Conservation (phyloP, 1,140 invertebrate genomes). For the Conopomorpha cramerella region DNA sequence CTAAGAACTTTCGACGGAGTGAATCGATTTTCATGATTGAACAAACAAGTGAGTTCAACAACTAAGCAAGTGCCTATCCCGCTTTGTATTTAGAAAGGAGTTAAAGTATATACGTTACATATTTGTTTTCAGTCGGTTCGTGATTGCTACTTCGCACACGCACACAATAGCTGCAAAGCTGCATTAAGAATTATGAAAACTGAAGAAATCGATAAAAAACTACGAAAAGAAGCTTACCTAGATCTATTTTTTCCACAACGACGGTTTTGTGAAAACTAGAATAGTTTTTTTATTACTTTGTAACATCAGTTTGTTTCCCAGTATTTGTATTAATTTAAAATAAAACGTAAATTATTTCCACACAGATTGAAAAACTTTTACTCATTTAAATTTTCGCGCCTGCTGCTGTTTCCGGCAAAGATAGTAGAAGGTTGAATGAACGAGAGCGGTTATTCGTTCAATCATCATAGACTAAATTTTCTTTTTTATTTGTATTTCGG, state of each 20-base stretch:
- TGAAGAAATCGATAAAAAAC: slow-evolving; percentile 49
- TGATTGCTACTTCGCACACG: slow-evolving; percentile 55
- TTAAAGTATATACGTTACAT: slow-evolving; percentile 3
- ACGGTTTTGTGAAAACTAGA: slow-evolving; percentile 15
- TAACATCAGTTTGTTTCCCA: too few species aligned
- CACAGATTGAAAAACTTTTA: too few species aligned
- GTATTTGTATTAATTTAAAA: too few species aligned
- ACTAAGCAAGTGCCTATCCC: not conserved
- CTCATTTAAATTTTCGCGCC: too few species aligned
- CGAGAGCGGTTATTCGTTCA: too few species aligned
- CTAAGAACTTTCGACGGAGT: not conserved
- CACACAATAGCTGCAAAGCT: slow-evolving; percentile 53
- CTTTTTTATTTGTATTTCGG: slow-evolving; percentile 10
- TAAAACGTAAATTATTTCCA: too few species aligned
- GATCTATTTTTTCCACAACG: slow-evolving; percentile 49
- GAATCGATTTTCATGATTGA: not conserved
- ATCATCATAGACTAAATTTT: too few species aligned
- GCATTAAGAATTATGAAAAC: slow-evolving; percentile 52
- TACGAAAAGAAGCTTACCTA: slow-evolving; percentile 53
- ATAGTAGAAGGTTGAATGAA: too few species aligned
- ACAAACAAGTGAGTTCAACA: not conserved
- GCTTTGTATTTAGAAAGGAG: not conserved
- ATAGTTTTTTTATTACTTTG: not conserved
- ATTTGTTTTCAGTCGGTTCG: slow-evolving; percentile 40
- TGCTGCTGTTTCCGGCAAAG: too few species aligned